Base-by-base conservation (phyloP, 2,888 invertebrate genomes). In the Drosophila planitibia region DNA sequence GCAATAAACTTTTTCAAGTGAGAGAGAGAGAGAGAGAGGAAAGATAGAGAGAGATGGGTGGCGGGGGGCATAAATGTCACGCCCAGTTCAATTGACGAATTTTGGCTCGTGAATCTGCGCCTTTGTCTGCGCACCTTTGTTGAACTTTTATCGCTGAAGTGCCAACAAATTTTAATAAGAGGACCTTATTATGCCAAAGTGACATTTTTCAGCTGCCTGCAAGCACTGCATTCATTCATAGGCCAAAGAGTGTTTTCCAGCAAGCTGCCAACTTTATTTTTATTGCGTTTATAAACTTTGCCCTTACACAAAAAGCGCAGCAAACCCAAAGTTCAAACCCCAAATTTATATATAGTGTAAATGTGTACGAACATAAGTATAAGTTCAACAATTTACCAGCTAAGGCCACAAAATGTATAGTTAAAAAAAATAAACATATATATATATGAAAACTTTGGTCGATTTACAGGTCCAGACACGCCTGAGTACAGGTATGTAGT, bases 221-320 rank as follows among this genome's bases (percentile, higher is more conserved):
- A 30, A 33, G 39, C 54, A 44, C 37, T 53, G 72, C 47, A 51
- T 63, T 67, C 66, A 70, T 58, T 39, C 52, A 64, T 37, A 52
- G 30, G 55, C 55, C n/a, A 60, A 44, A 74, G 68, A 57, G 72
- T 52, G 74, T 61, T 70, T 14, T 65, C 75, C 54, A 58, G 74
- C 64, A 57, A 79, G 72, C 57, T 73, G 82, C 76, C 53, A 90
- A 85, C 85, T 83, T 85, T 86, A 86, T 86, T 85, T 90, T 85
- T 85, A 85, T 90, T 90, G 90, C 85, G 86, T 89, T 85, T 86
- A 79, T 86, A 86, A 85, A 85, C 87, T 85, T 90, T 85, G 87
- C 87, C 85, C 85, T 85, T 90, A 76, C 74, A 72, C 62, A 30
- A 61, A 61, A 61, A 71, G 57, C 76, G 66, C 74, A 70, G 55